A percentile compares a stretch with the other conserved stretches of the same genome.
phyloP scores from a whole-genome alignment of 1,140 invertebrate species.

The Drosophila insularis region DNA sequence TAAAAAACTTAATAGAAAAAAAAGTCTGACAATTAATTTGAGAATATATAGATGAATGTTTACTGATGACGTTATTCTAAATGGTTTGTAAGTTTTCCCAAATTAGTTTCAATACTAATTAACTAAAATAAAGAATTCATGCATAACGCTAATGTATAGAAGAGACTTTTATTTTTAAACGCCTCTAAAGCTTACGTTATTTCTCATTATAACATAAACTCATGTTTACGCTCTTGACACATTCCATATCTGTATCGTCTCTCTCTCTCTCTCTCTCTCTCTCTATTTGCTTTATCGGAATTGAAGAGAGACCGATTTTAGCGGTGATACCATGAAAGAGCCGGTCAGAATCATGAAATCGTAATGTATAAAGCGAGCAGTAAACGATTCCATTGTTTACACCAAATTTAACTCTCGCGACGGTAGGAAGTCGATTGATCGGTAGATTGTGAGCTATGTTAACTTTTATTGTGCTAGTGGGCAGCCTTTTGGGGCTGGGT shows the following conservation, averaged over 20 bases:
- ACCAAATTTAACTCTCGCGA: conserved; percentile 23
- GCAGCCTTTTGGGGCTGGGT: conserved; percentile 40
- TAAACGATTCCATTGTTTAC: neutral
- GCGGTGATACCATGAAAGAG: conserved; percentile 9
- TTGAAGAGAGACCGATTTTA: neutral
- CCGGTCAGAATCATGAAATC: conserved; percentile 37
- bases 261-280: too few relatives aligned
- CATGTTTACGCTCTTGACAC: too few relatives aligned
- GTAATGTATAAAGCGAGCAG: conserved; percentile 24
- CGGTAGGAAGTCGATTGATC: neutral
- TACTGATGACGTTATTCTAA: too few relatives aligned
- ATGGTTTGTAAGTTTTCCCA: too few relatives aligned
- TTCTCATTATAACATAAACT: neutral
- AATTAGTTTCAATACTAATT: too few relatives aligned
- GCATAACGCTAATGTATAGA: too few relatives aligned
- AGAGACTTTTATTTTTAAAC: neutral
- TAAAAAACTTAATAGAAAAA: neutral
- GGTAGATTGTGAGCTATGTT: conserved; percentile 35
- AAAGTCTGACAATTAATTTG: neutral
- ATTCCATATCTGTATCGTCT: too few relatives aligned
- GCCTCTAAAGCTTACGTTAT: neutral
- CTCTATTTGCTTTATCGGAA: neutral
- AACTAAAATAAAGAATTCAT: too few relatives aligned
- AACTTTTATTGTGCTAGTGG: conserved; percentile 32
- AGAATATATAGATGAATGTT: neutral